Base-by-base conservation (phyloP, 2,113 vertebrate species). In the Psettodes erumei region DNA sequence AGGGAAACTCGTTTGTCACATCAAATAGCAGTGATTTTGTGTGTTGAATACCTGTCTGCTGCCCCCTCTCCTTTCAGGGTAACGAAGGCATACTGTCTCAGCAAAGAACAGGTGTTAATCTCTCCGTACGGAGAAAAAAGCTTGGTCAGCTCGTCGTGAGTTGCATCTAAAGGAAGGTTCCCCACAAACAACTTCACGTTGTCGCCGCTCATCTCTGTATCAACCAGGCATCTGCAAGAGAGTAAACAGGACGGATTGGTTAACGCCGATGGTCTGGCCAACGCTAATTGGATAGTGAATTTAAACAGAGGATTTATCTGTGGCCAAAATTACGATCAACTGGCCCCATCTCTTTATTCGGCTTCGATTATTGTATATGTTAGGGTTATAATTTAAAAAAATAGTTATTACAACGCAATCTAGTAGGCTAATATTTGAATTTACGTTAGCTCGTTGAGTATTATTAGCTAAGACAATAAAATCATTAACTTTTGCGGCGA, bases 51-150 rank as follows among this genome's bases (percentile, higher is more conserved):
- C 87, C 95, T 94, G 79, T 95, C 90, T 33, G 96, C 96, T 53
- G 95, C 94, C 28, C 95, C 96, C 37, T 95, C 94, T 71, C 96
- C 96, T 70, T 94, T 96, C 89, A 98, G 92, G 86, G 96, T 96
- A 56, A 98, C 96, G 88, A 98, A 99, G 28, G 96, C 97, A 89
- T 97, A 98, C 85, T 98, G 96, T 87, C 97, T 95, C 90, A 97
- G 96, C 79, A 98, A 91, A 60, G 96, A 96, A 90, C 96, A 96
- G 58, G 94, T 96, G 85, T 96, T 94, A 90, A 98, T 96, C 56
- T 96, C 94, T 78, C 97, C 96, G 40, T 95, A 90, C 35, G 95
- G 95, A 69, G 92, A 73, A 86, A 98, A 99, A 2, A 98, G 91
- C n/a, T 95, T 95, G 53, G 77, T 95, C 30, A 98, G 67, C 78